Conservation (phyloP, 2,113 vertebrate genomes). For the Zingel zingel region DNA sequence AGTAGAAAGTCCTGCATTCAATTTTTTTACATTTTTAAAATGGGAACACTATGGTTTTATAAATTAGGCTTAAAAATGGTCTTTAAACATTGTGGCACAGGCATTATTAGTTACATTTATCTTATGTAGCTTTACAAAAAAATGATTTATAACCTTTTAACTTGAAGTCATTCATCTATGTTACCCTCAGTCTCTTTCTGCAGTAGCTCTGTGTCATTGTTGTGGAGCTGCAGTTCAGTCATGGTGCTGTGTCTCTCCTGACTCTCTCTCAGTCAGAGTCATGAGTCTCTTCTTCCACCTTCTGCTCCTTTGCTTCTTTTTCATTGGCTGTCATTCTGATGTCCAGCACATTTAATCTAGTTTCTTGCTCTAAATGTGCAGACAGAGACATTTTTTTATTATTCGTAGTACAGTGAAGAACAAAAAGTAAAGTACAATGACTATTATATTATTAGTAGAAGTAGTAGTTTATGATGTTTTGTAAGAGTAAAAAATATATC, state of each 20-base stretch:
- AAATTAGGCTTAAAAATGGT: neutral
- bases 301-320: slow-evolving; percentile 7
- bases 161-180: neutral
- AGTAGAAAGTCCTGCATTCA: neutral
- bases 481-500: neutral
- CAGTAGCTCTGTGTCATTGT: slow-evolving; percentile 10
- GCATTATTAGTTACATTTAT: neutral
- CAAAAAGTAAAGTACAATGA: neutral
- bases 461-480: neutral
- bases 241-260: slow-evolving; percentile 1
- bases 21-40: neutral
- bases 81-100: neutral
- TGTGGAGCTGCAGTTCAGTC: slow-evolving; percentile 15
- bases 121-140: slow-evolving; percentile 11
- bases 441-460: neutral
- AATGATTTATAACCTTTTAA: neutral
- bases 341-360: neutral
- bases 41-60: neutral
- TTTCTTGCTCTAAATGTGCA: neutral
- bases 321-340: neutral
- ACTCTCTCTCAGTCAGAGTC: no score
- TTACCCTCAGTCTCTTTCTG: neutral
- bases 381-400: neutral
- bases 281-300: neutral
- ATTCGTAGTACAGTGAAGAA: neutral